These are phyloP conservation scores for Tragulus kanchil DNA, from an alignment of 2,113 vertebrate genomes.

Conservation along the genomic window DNA sequence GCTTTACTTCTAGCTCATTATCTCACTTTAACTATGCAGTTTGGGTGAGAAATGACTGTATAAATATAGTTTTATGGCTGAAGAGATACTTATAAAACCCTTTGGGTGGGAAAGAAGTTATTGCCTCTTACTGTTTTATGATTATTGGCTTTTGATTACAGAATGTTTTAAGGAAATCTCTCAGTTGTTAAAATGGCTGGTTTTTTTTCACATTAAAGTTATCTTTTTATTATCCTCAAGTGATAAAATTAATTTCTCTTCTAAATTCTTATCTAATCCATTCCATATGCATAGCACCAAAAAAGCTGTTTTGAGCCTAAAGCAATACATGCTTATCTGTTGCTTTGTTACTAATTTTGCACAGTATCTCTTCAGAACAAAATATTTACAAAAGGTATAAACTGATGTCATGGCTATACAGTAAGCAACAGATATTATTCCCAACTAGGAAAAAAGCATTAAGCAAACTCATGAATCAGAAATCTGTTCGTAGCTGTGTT, in stretches of 20 bases:
- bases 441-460: background rate
- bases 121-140: constrained; percentile 58
- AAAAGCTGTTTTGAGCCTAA: constrained; percentile 38
- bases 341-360: constrained; percentile 66
- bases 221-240: constrained; percentile 80
- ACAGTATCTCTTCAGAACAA: constrained; percentile 1
- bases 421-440: background rate
- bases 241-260: constrained; percentile 80
- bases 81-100: constrained; percentile 36
- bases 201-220: constrained; percentile 62
- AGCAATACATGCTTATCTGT: constrained; percentile 56
- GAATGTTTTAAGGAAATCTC: constrained; percentile 59
- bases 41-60: constrained; percentile 18
- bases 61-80: constrained; percentile 19
- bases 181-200: constrained; percentile 74
- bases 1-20: background rate
- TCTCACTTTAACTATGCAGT: background rate
- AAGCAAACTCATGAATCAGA: constrained; percentile 19
- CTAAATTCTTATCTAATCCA: constrained; percentile 77
- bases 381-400: constrained; percentile 59
- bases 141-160: constrained; percentile 72
- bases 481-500: background rate
- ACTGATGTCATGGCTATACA: background rate
- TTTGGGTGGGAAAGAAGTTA: constrained; percentile 28
- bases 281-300: constrained; percentile 62